phyloP scores from a whole-genome alignment of 2,888 invertebrate species.

The Limulus polyphemus region DNA sequence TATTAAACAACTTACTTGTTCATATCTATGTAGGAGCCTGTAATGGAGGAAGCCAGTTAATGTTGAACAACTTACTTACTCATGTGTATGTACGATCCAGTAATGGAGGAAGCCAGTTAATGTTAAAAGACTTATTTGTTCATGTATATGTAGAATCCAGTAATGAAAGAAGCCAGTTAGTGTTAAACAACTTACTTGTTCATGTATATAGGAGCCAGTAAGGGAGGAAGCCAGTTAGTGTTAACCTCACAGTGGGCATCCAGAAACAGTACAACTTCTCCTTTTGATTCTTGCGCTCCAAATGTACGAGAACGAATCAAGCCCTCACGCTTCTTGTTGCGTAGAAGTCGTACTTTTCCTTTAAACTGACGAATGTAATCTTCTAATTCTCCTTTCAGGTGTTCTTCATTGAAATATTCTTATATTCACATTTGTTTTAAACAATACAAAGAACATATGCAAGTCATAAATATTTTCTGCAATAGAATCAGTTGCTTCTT shows the following conservation, averaged over 20 bases:
- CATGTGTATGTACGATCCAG: no score
- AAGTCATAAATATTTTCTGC: no score
- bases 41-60: no score
- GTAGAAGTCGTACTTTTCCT: slow-evolving; percentile 65
- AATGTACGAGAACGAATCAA: slow-evolving; percentile 82
- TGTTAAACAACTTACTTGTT: slow-evolving; percentile 44
- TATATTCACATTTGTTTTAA: no score
- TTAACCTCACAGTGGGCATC: slow-evolving; percentile 99
- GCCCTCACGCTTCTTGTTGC: slow-evolving; percentile 81
- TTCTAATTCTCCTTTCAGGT: slow-evolving; percentile 70
- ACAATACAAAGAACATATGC: no score
- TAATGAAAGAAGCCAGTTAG: slow-evolving; percentile 41
- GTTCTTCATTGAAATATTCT: slow-evolving; percentile 41
- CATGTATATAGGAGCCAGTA: slow-evolving; percentile 81
- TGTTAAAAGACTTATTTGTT: slow-evolving; percentile 44
- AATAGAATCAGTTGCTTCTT: no score
- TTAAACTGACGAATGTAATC: slow-evolving; percentile 51
- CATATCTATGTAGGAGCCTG: no score
- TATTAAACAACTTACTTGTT: no score
- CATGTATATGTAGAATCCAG: slow-evolving; percentile 81
- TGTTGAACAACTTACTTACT: no score
- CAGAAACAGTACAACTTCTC: slow-evolving; percentile 90
- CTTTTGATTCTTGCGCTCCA: slow-evolving; percentile 79
- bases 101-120: no score
- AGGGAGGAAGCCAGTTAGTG: slow-evolving; percentile 88